phyloP scores from a whole-genome alignment of 2,113 vertebrate genomes.

The Neogale vison region DNA sequence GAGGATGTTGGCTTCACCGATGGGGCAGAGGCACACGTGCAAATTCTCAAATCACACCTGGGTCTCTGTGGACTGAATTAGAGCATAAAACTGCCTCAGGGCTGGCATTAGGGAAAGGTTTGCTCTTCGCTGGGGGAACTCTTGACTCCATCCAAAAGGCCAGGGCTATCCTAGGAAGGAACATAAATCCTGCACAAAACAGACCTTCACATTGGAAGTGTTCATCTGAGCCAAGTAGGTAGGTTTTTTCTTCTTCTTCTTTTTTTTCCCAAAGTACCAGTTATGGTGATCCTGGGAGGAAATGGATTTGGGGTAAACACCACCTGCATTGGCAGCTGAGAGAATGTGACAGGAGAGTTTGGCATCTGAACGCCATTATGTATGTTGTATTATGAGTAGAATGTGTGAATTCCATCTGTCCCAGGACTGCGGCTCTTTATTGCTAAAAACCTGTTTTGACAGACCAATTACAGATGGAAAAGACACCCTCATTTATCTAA shows the following conservation, averaged over 20 bases:
- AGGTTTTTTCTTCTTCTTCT: background rate
- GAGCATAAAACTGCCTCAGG: background rate
- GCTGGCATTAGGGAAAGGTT: background rate
- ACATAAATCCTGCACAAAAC: constrained; percentile 37
- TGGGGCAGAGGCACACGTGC: background rate
- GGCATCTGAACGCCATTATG: constrained; percentile 17
- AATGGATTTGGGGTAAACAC: constrained; percentile 49
- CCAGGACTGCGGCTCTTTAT: constrained; percentile 34
- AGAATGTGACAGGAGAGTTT: constrained; percentile 51
- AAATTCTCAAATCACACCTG: constrained; percentile 19
- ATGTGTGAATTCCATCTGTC: constrained; percentile 46
- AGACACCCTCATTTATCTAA: constrained; percentile 41
- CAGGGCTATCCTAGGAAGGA: background rate
- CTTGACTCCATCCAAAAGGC: constrained; percentile 2
- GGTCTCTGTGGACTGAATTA: background rate
- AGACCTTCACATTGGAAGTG: constrained; percentile 5
- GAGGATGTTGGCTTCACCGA: background rate
- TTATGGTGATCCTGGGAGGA: constrained; percentile 27
- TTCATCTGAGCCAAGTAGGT: constrained; percentile 33
- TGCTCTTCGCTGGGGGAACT: background rate
- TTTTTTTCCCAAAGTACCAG: constrained; percentile 30
- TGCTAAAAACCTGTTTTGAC: constrained; percentile 38
- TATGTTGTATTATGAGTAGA: constrained; percentile 16
- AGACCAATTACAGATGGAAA: constrained; percentile 45
- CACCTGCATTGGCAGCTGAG: constrained; percentile 54